Evolutionary conservation across 2,113 vertebrate species (phyloP).

Genomic region (Sprattus sprattus): DNA sequence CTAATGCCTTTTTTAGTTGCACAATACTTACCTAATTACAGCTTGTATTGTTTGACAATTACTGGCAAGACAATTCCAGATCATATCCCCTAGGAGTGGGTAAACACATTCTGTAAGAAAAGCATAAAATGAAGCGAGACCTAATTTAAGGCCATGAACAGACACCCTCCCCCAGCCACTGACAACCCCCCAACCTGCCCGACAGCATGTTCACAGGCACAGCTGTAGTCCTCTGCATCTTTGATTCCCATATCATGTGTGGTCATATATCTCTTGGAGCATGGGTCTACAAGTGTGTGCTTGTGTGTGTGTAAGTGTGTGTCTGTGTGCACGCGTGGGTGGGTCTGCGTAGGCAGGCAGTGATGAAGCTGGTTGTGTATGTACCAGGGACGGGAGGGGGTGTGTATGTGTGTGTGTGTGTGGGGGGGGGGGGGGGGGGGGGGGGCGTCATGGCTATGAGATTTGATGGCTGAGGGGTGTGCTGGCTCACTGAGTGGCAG

Average conservation of each 20-base stretch:
- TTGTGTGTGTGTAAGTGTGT: slow-evolving; percentile 23
- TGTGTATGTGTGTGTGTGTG: slow-evolving; percentile 27
- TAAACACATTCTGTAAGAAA: not conserved
- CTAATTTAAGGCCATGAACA: not conserved
- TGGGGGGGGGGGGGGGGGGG: not conserved
- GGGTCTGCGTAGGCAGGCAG: not conserved
- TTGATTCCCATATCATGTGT: not conserved
- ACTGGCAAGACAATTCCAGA: not conserved
- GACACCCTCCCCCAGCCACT: not conserved
- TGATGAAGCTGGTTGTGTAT: slow-evolving; percentile 9
- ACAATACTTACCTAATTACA: not conserved
- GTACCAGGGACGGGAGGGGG: not conserved
- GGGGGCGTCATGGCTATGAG: not conserved
- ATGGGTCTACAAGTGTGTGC: not conserved
- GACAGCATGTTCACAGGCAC: not conserved
- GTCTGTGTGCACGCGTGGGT: slow-evolving; percentile 27
- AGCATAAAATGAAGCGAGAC: not conserved
- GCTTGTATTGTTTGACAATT: slow-evolving; percentile 7
- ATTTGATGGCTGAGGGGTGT: slow-evolving; percentile 47
- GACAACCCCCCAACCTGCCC: not conserved
- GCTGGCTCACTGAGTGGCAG: slow-evolving; percentile 43
- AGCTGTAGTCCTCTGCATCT: not conserved
- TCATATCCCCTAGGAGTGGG: not conserved
- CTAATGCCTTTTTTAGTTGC: not conserved
- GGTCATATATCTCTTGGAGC: not conserved